Evolutionary conservation across 2,888 invertebrate genomes (phyloP).

Genomic region (Beris chalybata): DNA sequence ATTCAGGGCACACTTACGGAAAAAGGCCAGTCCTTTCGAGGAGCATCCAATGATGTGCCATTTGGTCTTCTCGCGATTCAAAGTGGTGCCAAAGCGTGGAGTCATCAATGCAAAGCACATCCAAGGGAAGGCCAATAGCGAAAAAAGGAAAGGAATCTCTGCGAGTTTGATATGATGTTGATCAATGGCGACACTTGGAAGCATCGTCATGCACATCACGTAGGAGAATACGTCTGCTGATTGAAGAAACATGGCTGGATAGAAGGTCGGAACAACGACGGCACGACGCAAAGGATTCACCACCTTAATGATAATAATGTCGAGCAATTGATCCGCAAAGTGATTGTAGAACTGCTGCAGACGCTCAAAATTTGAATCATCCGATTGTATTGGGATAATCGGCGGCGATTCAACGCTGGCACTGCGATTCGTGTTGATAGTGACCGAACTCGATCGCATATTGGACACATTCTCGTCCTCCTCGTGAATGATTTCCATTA

Average conservation of each 20-base stretch:
- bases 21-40: slow-evolving; percentile 51
- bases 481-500: slow-evolving; percentile 56
- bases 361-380: slow-evolving; percentile 44
- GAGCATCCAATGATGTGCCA: slow-evolving; percentile 54
- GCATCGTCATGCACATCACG: slow-evolving; percentile 55
- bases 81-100: slow-evolving; percentile 52
- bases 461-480: slow-evolving; percentile 53
- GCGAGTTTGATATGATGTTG: slow-evolving; percentile 55
- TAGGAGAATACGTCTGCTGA: slow-evolving; percentile 54
- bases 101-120: slow-evolving; percentile 57
- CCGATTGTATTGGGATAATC: neutral
- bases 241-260: slow-evolving; percentile 51
- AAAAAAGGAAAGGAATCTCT: slow-evolving; percentile 54
- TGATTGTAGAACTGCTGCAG: slow-evolving; percentile 50
- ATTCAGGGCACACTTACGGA: slow-evolving; percentile 47
- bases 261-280: slow-evolving; percentile 50
- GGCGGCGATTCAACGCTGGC: slow-evolving; percentile 36
- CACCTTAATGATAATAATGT: slow-evolving; percentile 50
- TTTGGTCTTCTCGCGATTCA: slow-evolving; percentile 51
- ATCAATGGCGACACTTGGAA: slow-evolving; percentile 52
- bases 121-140: slow-evolving; percentile 55
- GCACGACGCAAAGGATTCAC: slow-evolving; percentile 50
- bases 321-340: slow-evolving; percentile 49
- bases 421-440: slow-evolving; percentile 47
- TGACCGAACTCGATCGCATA: slow-evolving; percentile 52